Percentiles rank a stretch among this genome's conserved stretches.
Evolutionary conservation across 2,797 vertebrate genomes (phyloP).

Genomic region (Parauchenoglanis punctatus): DNA sequence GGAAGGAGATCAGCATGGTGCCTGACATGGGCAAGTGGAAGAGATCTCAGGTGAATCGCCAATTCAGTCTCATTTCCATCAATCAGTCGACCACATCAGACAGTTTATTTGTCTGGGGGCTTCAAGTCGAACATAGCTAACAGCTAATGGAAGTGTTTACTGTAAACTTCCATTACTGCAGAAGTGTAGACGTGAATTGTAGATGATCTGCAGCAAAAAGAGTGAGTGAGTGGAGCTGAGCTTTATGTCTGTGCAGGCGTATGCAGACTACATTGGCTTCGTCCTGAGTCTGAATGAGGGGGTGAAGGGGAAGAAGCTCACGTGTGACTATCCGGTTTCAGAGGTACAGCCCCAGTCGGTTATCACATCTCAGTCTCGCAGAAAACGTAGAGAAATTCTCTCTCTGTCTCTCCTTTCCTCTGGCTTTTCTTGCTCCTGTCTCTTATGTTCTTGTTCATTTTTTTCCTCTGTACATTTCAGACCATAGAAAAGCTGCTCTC

Average conservation of each 20-base stretch:
- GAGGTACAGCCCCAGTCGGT: conserved; percentile 75
- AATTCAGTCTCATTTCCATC: not conserved
- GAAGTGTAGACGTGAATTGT: not conserved
- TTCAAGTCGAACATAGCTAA: not conserved
- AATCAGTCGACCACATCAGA: no score
- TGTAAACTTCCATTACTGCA: not conserved
- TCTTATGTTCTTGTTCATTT: no score
- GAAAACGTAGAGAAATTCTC: not conserved
- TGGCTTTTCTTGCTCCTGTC: not conserved
- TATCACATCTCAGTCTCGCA: not conserved
- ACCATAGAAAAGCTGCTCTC: conserved; percentile 85
- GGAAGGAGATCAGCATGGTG: conserved; percentile 93
- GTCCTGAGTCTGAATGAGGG: conserved; percentile 90
- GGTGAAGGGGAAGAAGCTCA: conserved; percentile 91
- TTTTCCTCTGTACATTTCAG: conserved; percentile 65
- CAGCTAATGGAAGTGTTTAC: not conserved
- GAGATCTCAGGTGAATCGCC: conserved; percentile 80
- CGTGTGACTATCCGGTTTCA: conserved; percentile 86
- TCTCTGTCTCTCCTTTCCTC: not conserved
- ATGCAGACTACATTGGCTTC: conserved; percentile 95
- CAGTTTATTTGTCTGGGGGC: not conserved
- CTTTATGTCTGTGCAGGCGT: conserved; percentile 76
- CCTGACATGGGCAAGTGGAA: conserved; percentile 98
- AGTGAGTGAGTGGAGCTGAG: not conserved
- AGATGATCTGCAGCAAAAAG: not conserved